Conservation (phyloP, 2,113 vertebrate species). For the Columba livia region DNA sequence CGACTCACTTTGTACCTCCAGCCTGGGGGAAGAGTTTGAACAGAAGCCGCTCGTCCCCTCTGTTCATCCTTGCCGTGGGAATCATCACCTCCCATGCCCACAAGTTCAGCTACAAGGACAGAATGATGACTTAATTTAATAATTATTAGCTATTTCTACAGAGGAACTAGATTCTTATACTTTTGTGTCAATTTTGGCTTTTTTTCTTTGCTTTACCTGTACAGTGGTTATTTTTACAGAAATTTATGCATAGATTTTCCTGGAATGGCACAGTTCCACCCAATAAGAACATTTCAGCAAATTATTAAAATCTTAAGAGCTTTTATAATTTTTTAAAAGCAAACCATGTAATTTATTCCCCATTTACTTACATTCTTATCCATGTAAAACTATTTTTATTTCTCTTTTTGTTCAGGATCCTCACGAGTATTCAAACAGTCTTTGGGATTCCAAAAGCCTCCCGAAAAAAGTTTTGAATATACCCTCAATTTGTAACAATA, state of each 20-base stretch:
- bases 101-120: not conserved
- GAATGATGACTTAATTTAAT: not conserved
- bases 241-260: not conserved
- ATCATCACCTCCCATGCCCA: not conserved
- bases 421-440: not conserved
- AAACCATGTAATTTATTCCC: not conserved
- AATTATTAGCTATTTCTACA: not conserved
- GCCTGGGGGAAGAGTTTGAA: not conserved
- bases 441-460: not conserved
- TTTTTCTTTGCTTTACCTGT: not conserved
- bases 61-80: not conserved
- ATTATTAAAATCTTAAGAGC: not conserved
- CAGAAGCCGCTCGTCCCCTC: not conserved
- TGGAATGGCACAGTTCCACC: not conserved
- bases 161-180: not conserved
- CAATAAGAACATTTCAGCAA: not conserved
- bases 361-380: not conserved
- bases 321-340: not conserved
- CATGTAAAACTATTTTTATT: not conserved
- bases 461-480: not conserved
- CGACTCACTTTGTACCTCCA: not conserved
- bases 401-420: not conserved
- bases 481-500: not conserved
- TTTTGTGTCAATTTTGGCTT: not conserved
- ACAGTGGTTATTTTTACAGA: not conserved